A percentile compares a stretch with the other conserved stretches of the same genome.
Conservation (phyloP, 2,888 invertebrate species). For the Tachina fera region DNA sequence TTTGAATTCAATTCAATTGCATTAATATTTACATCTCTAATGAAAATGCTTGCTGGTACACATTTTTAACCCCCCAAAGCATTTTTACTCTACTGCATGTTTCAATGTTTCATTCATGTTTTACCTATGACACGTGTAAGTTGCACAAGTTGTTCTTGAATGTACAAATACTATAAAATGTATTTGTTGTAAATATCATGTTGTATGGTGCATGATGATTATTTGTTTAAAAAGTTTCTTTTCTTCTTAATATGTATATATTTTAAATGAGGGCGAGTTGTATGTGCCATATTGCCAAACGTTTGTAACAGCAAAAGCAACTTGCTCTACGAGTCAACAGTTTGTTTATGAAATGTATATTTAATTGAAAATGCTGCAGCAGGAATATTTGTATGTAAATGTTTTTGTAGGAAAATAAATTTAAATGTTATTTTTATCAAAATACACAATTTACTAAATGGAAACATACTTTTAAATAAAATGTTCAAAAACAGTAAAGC, state of each 20-base stretch:
- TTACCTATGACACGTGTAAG: slow-evolving; percentile 68
- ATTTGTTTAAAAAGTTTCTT: slow-evolving; percentile 52
- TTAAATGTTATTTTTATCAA: slow-evolving; percentile 41
- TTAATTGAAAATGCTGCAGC: slow-evolving; percentile 68
- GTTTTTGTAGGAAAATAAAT: not conserved
- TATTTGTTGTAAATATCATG: slow-evolving; percentile 39
- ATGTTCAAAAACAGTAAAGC: slow-evolving; percentile 3
- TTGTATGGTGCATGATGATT: slow-evolving; percentile 43
- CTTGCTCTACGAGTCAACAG: slow-evolving; percentile 59
- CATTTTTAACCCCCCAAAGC: slow-evolving; percentile 25
- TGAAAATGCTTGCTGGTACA: slow-evolving; percentile 24
- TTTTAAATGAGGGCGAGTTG: slow-evolving; percentile 63
- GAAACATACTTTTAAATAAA: slow-evolving; percentile 31
- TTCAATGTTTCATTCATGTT: slow-evolving; percentile 55
- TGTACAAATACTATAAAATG: slow-evolving; percentile 17
- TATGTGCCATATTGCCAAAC: slow-evolving; percentile 42
- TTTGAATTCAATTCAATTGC: too few species aligned
- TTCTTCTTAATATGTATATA: not conserved
- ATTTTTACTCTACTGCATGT: slow-evolving; percentile 46
- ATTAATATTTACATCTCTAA: not conserved
- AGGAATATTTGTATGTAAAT: slow-evolving; percentile 9
- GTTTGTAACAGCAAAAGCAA: slow-evolving; percentile 31
- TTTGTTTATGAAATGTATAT: slow-evolving; percentile 69
- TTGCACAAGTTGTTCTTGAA: slow-evolving; percentile 64
- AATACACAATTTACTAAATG: slow-evolving; percentile 34